A percentile compares a stretch with the other conserved stretches of the same genome.
Evolutionary conservation across 1,140 invertebrate species (phyloP).

Genomic region (Metaphire vulgaris): DNA sequence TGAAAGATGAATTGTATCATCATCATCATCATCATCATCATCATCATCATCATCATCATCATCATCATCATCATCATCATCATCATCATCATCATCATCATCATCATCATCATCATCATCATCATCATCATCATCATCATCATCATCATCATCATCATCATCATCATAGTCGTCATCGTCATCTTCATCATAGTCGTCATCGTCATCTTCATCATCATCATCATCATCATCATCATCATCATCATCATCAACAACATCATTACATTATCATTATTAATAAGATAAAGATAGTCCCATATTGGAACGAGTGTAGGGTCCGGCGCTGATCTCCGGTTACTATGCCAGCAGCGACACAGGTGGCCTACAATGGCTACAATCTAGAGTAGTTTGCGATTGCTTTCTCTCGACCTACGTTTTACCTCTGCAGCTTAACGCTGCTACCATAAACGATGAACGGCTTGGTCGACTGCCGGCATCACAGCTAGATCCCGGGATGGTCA

Average conservation of each 20-base stretch:
- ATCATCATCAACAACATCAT: background rate
- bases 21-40: background rate
- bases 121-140: conserved; percentile 3
- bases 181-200: background rate
- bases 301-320: no score
- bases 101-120: conserved; percentile 2
- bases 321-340: no score
- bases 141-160: background rate
- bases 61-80: background rate
- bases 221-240: conserved; percentile 2
- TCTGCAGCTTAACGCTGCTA: no score
- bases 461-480: no score
- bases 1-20: no score
- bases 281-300: background rate
- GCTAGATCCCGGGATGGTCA: no score
- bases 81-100: conserved; percentile 2
- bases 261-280: background rate
- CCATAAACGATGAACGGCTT: no score
- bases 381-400: no score
- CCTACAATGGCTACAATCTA: no score
- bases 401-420: no score
- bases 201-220: background rate
- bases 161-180: background rate
- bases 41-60: background rate
- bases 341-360: no score